Base-by-base conservation (phyloP, 2,888 invertebrate species). In the Galerucella pusilla region DNA sequence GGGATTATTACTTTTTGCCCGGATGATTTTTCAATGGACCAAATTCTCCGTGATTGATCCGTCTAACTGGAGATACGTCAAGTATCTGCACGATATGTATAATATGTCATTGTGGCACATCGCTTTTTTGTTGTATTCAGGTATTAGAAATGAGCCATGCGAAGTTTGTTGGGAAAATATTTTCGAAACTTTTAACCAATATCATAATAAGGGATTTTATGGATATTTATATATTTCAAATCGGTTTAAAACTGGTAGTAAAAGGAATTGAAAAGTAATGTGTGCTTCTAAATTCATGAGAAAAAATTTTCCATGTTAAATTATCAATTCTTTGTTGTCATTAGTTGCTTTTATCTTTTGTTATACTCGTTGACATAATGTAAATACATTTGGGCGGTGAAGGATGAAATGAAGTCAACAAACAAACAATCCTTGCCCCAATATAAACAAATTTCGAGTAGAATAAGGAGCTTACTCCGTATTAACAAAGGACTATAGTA, bases 31-130 rank as follows among this genome's bases (percentile, higher is more conserved):
- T 78, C 81, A 82, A 83, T 82, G 80, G 80, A 76, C 75, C 78
- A 81, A 83, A 80, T 83, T 82, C 81, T 81, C 79, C 82, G 80
- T 83, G 45, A 64, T 75, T 77, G 77, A 79, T 81, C 80, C 77
- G 75, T 80, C 81, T 69, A 70, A 70, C 70, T 45, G 42, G 79
- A 75, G 78, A 77, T 80, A 80, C 81, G 83, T 81, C 83, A 83
- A 84, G 81, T 83, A 81, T 74, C 77, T 70, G 68, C 74, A 65
- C n/a, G 54, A 65, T 63, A 63, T 49, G 59, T 70, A 77, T 75
- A 75, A 76, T 75, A 75, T 77, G 78, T 76, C 78, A 80, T 79
- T 80, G 77, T 80, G 77, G 65, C 81, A 77, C 78, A 78, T 80
- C 77, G 79, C 70, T 6, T 72, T 59, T 75, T 42, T 42, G 35